Conservation (phyloP, 2,888 invertebrate genomes). For the Heliothis peltigera region DNA sequence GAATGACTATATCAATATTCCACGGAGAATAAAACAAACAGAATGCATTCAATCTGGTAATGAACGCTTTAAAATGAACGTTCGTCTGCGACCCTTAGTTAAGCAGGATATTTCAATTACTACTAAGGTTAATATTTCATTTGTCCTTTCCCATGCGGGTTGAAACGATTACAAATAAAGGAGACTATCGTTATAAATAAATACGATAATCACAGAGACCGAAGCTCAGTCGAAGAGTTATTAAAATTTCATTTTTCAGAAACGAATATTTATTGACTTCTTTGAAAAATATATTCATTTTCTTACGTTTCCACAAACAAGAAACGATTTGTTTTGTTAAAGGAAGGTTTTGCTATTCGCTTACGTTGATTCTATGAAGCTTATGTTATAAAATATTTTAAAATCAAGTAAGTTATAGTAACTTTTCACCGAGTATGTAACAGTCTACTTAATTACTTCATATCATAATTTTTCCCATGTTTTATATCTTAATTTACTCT, state of each 20-base stretch:
- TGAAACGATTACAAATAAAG: constrained; percentile 24
- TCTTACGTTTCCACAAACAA: no score
- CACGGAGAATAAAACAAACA: constrained; percentile 15
- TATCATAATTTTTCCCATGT: neutral
- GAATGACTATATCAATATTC: constrained; percentile 12
- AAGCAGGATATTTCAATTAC: constrained; percentile 73
- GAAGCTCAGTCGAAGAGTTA: constrained; percentile 10
- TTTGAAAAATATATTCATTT: no score
- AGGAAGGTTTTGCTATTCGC: no score
- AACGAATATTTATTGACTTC: constrained; percentile 18
- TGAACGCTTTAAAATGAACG: constrained; percentile 60
- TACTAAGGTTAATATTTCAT: constrained; percentile 58
- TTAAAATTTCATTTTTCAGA: constrained; percentile 30
- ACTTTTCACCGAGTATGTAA: no score
- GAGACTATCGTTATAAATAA: constrained; percentile 45
- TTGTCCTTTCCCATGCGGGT: constrained; percentile 67
- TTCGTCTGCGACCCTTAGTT: constrained; percentile 60
- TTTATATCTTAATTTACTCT: neutral
- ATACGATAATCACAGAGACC: constrained; percentile 22
- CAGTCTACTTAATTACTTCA: no score
- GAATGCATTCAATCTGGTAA: constrained; percentile 29
- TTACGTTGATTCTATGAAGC: no score
- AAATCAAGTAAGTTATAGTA: no score
- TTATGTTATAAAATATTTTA: no score
- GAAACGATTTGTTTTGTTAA: no score